Evolutionary conservation across 2,797 vertebrate species (phyloP).

Genomic region (Scarus forsteni): DNA sequence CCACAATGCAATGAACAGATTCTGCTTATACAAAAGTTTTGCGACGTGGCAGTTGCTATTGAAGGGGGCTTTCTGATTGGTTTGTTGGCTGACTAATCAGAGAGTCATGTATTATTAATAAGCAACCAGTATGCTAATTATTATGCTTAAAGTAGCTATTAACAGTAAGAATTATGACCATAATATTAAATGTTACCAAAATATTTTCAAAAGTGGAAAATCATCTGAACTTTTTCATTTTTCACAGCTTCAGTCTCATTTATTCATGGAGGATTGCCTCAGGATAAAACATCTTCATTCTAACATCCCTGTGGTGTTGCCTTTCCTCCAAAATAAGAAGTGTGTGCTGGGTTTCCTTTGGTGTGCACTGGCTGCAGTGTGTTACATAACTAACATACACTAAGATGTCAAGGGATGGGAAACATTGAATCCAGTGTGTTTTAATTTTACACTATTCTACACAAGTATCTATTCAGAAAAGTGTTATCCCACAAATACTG

Average conservation of each 20-base stretch:
- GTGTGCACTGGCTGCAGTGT: conserved; percentile 23
- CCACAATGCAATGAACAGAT: no score
- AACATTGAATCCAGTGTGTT: conserved; percentile 18
- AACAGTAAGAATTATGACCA: no score
- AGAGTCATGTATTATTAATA: no score
- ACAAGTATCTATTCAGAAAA: conserved; percentile 2
- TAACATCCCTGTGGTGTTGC: conserved; percentile 48
- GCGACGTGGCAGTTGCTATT: no score
- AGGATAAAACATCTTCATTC: conserved; percentile 58
- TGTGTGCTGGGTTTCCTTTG: conserved; percentile 24
- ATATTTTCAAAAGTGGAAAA: conserved; percentile 11
- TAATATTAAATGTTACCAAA: no score
- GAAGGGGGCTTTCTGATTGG: no score
- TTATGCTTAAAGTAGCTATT: no score
- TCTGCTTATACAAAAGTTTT: no score
- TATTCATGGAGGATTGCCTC: conserved; percentile 40
- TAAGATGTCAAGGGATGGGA: conserved; percentile 26
- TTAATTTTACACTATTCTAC: conserved; percentile 23
- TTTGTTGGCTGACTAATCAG: no score
- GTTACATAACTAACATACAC: conserved; percentile 53
- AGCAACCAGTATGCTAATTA: no score
- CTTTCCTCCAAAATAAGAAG: conserved; percentile 48
- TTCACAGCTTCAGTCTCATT: conserved; percentile 45
- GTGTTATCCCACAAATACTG: conserved; percentile 10
- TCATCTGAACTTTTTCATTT: conserved; percentile 55